phyloP scores from a whole-genome alignment of 1,140 invertebrate genomes.

The Heliconius hermathena region DNA sequence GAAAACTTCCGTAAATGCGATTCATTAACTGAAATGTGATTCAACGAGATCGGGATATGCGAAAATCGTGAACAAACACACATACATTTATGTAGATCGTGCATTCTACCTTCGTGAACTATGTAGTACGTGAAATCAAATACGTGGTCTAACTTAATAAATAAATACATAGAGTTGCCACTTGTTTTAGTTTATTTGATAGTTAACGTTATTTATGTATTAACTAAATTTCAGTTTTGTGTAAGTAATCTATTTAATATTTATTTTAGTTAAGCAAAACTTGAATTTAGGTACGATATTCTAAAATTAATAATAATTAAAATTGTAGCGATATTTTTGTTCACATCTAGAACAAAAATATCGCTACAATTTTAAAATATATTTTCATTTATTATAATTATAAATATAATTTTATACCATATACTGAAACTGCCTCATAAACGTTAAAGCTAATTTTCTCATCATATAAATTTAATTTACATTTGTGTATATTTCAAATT shows the following conservation, averaged over 20 bases:
- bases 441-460: background rate
- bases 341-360: too few species aligned
- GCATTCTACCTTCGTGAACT: constrained; percentile 19
- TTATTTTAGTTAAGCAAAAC: too few species aligned
- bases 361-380: too few species aligned
- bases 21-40: constrained; percentile 27
- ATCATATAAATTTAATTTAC: background rate
- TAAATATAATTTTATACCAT: background rate
- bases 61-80: constrained; percentile 31
- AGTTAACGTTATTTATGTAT: background rate
- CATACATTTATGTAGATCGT: constrained; percentile 9
- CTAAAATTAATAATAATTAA: too few species aligned
- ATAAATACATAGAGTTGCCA: background rate
- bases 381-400: background rate
- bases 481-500: constrained; percentile 3
- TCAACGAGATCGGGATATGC: constrained; percentile 15
- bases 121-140: background rate
- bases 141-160: background rate
- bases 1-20: constrained; percentile 21
- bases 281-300: too few species aligned
- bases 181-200: background rate
- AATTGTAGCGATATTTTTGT: too few species aligned
- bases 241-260: too few species aligned
- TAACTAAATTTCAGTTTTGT: background rate
- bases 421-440: background rate